phyloP scores from a whole-genome alignment of 2,113 vertebrate species.

The Dipodomys merriami region DNA sequence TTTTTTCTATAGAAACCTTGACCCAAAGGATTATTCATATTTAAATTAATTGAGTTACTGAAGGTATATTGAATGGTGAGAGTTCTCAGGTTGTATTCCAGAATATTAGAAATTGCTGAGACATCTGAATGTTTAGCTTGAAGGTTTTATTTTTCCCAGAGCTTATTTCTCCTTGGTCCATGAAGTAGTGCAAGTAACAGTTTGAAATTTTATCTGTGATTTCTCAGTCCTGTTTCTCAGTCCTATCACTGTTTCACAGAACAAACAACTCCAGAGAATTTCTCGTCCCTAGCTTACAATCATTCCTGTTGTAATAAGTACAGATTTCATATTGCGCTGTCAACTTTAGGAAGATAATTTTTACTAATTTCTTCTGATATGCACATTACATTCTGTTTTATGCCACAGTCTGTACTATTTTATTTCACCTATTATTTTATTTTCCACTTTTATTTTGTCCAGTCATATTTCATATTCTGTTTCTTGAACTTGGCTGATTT shows the following conservation, averaged over 20 bases:
- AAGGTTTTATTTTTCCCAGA: neutral
- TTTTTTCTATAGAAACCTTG: neutral
- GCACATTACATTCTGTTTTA: neutral
- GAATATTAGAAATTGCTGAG: neutral
- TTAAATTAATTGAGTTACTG: neutral
- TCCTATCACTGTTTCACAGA: neutral
- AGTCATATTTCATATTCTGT: neutral
- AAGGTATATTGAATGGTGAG: neutral
- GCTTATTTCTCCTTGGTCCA: neutral
- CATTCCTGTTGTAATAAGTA: slow-evolving; percentile 6
- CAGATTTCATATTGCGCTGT: neutral
- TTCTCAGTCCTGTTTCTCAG: neutral
- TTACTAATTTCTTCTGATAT: neutral
- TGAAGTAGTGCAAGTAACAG: neutral
- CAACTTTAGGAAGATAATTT: neutral
- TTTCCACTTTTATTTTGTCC: neutral
- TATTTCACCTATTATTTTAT: neutral
- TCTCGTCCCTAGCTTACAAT: neutral
- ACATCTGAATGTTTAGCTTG: neutral
- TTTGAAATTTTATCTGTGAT: neutral
- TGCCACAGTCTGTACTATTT: neutral
- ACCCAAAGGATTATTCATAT: neutral
- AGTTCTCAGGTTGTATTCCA: neutral
- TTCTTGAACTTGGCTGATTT: neutral
- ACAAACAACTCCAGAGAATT: neutral